Conservation (phyloP, 1,140 invertebrate species). For the Calycopis cecrops region DNA sequence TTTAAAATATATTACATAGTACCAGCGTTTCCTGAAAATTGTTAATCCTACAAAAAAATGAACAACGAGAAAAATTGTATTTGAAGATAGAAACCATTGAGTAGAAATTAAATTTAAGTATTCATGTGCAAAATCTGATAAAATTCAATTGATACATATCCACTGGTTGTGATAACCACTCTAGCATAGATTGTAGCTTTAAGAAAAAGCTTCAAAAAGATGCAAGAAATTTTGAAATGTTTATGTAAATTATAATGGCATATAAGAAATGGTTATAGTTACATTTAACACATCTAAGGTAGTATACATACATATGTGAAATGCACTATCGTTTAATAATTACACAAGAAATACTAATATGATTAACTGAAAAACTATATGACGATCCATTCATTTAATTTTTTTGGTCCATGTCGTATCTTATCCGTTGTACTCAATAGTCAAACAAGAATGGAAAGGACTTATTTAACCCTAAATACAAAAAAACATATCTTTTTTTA, state of each 20-base stretch:
- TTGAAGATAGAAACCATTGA: neutral
- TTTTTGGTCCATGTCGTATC: no score
- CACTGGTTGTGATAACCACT: constrained; percentile 8
- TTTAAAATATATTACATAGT: no score
- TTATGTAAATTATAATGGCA: neutral
- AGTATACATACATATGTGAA: no score
- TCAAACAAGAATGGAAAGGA: no score
- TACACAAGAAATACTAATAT: no score
- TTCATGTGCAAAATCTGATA: neutral
- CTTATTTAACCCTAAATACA: no score
- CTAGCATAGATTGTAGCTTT: neutral
- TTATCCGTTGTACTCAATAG: no score
- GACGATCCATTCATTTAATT: no score
- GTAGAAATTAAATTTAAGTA: constrained; percentile 3
- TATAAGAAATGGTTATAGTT: neutral
- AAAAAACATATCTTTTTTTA: no score
- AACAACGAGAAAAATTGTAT: neutral
- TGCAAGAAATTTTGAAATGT: neutral
- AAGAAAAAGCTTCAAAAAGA: neutral
- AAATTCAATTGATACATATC: constrained; percentile 3
- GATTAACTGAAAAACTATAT: no score
- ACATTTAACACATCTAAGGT: no score
- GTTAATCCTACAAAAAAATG: neutral
- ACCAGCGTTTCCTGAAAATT: neutral
- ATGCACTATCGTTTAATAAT: no score